These are phyloP conservation scores for Neolamprologus kungweensis DNA, from an alignment of 2,113 vertebrate species.

Conservation along the genomic window DNA sequence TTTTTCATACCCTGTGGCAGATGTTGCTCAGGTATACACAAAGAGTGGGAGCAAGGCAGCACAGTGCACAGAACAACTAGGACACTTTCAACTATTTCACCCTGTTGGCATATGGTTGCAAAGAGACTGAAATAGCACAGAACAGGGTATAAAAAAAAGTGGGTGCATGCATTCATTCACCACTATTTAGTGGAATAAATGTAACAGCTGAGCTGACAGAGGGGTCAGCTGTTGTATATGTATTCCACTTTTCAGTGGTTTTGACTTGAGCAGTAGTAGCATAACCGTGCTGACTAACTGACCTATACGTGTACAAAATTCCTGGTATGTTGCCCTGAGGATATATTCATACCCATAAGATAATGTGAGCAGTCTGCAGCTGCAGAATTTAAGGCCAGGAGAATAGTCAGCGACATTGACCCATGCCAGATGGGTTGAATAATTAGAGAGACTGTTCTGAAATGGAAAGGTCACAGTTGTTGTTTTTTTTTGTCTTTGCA, in stretches of 20 bases:
- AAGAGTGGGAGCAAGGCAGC: not conserved
- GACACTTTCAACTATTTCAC: not conserved
- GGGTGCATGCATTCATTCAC: not conserved
- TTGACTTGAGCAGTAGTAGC: not conserved
- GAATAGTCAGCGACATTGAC: not conserved
- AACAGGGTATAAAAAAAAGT: not conserved
- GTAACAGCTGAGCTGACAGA: not conserved
- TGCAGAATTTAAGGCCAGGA: not conserved
- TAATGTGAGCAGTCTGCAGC: not conserved
- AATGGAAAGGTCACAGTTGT: not conserved
- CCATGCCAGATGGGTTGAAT: not conserved
- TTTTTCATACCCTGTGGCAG: not conserved
- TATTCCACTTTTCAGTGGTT: not conserved
- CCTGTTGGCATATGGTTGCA: not conserved
- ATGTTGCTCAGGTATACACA: not conserved
- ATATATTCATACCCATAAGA: not conserved
- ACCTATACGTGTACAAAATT: not conserved
- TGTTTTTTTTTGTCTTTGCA: not conserved
- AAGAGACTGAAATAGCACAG: not conserved
- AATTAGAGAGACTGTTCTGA: not conserved
- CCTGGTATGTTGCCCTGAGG: not conserved
- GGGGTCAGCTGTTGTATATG: not conserved
- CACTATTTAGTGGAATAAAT: conserved; percentile 4
- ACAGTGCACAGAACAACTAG: not conserved
- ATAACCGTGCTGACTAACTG: not conserved